Base-by-base conservation (phyloP, 2,797 vertebrate species). In the Coranthus polyacanthus region DNA sequence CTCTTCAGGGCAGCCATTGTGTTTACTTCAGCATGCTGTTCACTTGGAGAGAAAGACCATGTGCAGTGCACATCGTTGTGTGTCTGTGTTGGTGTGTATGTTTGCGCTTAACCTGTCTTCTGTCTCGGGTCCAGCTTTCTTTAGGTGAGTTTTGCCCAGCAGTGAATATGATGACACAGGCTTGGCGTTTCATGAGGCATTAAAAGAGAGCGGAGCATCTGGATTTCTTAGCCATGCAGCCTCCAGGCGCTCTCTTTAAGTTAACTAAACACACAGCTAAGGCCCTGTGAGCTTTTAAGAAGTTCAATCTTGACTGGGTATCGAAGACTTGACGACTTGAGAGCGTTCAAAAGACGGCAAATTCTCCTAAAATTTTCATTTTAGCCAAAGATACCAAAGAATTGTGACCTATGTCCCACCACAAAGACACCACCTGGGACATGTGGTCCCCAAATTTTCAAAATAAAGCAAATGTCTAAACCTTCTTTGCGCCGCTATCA, bases 151-250 rank as follows among this genome's bases (percentile, higher is more conserved):
- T 71, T 64, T 63, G 46, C 66, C 69, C 58, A 10, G 24, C 79
- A 74, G 39, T 64, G 41, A 64, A 56, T 56, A 56, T 60, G 67
- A 85, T 82, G 86, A 89, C 84, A 88, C 36, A 44, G 66, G 65
- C 81, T 83, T 82, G 83, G 81, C 58, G 38, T 63, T 86, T 58
- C 62, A 72, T 16, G 65, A 76, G 70, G 76, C 81, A 68, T 75
- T 73, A 81, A 75, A 82, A 57, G 32, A 68, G 67, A 83, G 57
- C 76, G 58, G 72, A 82, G 61, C 66, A 79, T 89, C 76, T 88
- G 89, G 88, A 83, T 79, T 82, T 85, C 61, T 55, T 41, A 50
- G 68, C 71, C 37, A 36, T 26, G 45, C 67, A 46, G 66, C 69
- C 84, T 69, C 26, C 36, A 53, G 79, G 70, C 70, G 6, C 69